Percentiles rank a stretch among this genome's conserved stretches.
Conservation (phyloP, 2,888 invertebrate species). For the Polylopha cassiicola region DNA sequence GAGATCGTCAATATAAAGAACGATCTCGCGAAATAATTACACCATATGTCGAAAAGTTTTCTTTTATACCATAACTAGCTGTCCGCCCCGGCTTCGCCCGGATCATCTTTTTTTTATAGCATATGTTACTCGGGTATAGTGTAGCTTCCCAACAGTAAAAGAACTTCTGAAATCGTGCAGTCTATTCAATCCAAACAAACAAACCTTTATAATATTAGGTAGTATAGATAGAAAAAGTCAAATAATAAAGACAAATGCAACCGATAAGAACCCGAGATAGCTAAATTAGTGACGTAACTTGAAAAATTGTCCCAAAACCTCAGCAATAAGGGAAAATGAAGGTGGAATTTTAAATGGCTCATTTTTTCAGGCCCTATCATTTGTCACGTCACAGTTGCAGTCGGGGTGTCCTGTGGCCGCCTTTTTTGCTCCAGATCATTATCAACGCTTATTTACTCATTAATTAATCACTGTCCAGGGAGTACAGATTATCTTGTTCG, state of each 20-base stretch:
- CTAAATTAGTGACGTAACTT: slow-evolving; percentile 15
- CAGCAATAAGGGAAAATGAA: slow-evolving; percentile 3
- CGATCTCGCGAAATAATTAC: too few relatives aligned
- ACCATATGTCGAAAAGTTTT: too few relatives aligned
- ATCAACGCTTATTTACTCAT: slow-evolving; percentile 67
- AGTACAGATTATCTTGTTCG: slow-evolving; percentile 57
- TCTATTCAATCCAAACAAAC: too few relatives aligned
- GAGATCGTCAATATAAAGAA: too few relatives aligned
- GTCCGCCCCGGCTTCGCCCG: too few relatives aligned
- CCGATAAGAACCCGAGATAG: slow-evolving; percentile 17
- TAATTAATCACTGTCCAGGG: slow-evolving; percentile 69
- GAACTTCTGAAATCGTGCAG: too few relatives aligned
- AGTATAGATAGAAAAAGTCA: too few relatives aligned
- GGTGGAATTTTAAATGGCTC: slow-evolving; percentile 42
- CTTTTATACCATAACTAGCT: too few relatives aligned
- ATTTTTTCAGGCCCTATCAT: slow-evolving; percentile 56
- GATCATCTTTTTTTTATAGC: too few relatives aligned
- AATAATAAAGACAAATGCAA: slow-evolving; percentile 10
- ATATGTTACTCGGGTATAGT: too few relatives aligned
- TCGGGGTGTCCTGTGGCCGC: slow-evolving; percentile 30
- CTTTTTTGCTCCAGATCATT: slow-evolving; percentile 58
- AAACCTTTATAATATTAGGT: too few relatives aligned
- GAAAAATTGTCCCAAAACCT: slow-evolving; percentile 15
- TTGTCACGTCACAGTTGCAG: slow-evolving; percentile 43
- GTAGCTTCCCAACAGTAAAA: too few relatives aligned